Percentiles rank a stretch among this genome's conserved stretches.
Conservation (phyloP, 2,888 invertebrate species). For the Cephus sareptanus region DNA sequence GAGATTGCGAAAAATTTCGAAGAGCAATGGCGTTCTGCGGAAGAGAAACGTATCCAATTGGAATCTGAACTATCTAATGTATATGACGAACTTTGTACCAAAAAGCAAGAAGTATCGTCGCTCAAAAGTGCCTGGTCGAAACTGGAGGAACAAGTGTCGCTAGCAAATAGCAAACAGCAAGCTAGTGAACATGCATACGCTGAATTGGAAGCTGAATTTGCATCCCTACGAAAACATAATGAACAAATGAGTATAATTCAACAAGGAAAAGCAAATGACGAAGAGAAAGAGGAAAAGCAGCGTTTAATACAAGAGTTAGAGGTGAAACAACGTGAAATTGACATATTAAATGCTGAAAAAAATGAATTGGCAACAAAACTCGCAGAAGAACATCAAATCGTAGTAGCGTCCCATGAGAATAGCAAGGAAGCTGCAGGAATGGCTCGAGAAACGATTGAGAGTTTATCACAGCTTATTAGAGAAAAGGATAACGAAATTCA, state of each 20-base stretch:
- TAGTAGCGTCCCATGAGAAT: conserved; percentile 52
- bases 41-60: conserved; percentile 47
- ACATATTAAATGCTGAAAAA: conserved; percentile 62
- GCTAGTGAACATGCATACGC: conserved; percentile 45
- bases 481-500: conserved; percentile 65
- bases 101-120: conserved; percentile 25
- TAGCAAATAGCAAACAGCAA: conserved; percentile 34
- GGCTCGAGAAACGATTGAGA: conserved; percentile 59
- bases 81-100: conserved; percentile 19
- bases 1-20: conserved; percentile 35
- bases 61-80: conserved; percentile 21
- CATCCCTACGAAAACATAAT: conserved; percentile 15
- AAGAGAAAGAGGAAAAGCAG: conserved; percentile 16
- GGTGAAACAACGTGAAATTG: conserved; percentile 65
- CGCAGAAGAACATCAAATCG: conserved; percentile 24
- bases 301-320: conserved; percentile 36
- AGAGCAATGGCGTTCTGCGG: conserved; percentile 57
- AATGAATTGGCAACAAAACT: conserved; percentile 51
- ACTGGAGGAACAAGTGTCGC: conserved; percentile 13
- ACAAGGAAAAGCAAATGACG: conserved; percentile 17
- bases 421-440: conserved; percentile 48
- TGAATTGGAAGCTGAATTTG: conserved; percentile 45
- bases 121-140: conserved; percentile 19
- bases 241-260: conserved; percentile 28
- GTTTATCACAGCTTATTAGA: conserved; percentile 57